Conservation (phyloP, 2,797 vertebrate species). For the Furcifer pardalis region DNA sequence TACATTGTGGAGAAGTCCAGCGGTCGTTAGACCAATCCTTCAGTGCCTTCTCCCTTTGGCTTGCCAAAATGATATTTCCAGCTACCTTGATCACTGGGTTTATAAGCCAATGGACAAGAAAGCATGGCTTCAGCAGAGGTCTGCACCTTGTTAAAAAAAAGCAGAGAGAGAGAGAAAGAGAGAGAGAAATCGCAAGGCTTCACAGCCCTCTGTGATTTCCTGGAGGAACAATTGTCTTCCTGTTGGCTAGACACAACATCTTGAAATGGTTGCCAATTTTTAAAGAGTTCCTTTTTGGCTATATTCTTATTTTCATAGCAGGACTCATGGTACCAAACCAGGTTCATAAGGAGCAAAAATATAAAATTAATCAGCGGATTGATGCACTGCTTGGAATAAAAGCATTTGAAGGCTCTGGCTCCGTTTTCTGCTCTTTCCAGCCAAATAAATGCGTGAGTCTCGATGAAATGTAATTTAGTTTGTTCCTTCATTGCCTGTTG, state of each 20-base stretch:
- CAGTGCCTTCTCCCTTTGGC: background rate
- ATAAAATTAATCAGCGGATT: constrained; percentile 72
- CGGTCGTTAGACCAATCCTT: constrained; percentile 59
- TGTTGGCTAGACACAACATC: constrained; percentile 68
- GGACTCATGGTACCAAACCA: constrained; percentile 59
- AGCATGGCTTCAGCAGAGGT: constrained; percentile 68
- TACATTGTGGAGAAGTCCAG: constrained; percentile 64
- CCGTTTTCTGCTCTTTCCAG: constrained; percentile 60
- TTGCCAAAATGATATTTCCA: constrained; percentile 50
- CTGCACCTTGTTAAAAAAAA: constrained; percentile 70
- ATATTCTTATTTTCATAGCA: constrained; percentile 64
- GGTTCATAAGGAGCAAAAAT: constrained; percentile 72
- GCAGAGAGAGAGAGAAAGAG: background rate
- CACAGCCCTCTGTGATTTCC: constrained; percentile 60
- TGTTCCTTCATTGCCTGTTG: constrained; percentile 69
- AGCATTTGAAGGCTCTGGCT: constrained; percentile 61
- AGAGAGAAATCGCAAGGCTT: constrained; percentile 64
- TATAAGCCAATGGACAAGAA: constrained; percentile 65
- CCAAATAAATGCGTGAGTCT: constrained; percentile 62
- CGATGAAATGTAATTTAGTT: constrained; percentile 68
- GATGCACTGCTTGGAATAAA: constrained; percentile 72
- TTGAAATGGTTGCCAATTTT: constrained; percentile 67
- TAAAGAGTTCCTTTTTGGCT: constrained; percentile 71
- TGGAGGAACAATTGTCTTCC: constrained; percentile 71
- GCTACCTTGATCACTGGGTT: constrained; percentile 66